Evolutionary conservation across 2,888 invertebrate genomes (phyloP), one percentile per base, ranked within the genome.

Genomic region (Plemyria rubiginata): DNA sequence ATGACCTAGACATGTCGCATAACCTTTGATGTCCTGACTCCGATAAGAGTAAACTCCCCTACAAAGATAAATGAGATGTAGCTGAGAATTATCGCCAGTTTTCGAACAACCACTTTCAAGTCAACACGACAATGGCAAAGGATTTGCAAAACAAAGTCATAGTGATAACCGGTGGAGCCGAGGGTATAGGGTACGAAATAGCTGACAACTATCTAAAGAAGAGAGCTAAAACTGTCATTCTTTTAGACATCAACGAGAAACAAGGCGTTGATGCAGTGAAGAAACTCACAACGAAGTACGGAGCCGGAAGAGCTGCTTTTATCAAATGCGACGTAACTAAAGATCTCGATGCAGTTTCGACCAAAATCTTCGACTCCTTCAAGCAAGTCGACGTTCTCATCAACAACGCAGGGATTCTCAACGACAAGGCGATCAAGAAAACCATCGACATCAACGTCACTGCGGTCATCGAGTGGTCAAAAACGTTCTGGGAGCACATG

Each of bases 401-500:
- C 1, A 91, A 92, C 65, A 87, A 85, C 63, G 91, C 88, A 29
- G 90, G 89, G 4, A 74, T 92, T 13, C 8, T 74, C 0, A 65
- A 78, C 36, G 84, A 82, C n/a, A 13, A 57, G 12, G 54, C 58
- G 0, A 13, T 68, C 2, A 76, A 67, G 41, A 72, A 67, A 59
- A 77, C 74, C 2, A 68, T 85, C 7, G 76, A 74, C 22, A 77
- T 88, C 6, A 93, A 93, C 36, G 70, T 74, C 0, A 70, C 73
- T 11, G 81, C 78, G 36, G 29, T 77, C 1, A 64, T 83, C 3
- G 76, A 78, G 48, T 84, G 93, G 63, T 87, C 88, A 0, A 76
- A 92, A 22, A 83, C 94, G 28, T 94, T 92, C 32, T 84, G 94
- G 70, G 85, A 94, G 56, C 86, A 92, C 75, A 92, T 94, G 92